phyloP scores from a whole-genome alignment of 2,113 vertebrate species.

The Proteles cristata region DNA sequence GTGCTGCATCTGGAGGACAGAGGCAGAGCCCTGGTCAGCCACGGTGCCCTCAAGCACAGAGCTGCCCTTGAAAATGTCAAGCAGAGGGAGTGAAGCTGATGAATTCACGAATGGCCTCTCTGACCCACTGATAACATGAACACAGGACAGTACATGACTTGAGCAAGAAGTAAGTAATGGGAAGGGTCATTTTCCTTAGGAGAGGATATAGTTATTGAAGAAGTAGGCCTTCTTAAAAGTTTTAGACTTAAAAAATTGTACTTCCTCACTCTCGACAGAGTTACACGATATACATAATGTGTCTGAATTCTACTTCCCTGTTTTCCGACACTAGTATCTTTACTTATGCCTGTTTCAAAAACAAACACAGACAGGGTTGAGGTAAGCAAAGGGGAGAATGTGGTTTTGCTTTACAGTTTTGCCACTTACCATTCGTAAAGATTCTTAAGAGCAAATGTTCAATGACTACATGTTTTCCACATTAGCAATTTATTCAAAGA shows the following conservation, averaged over 20 bases:
- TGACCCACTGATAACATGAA: background rate
- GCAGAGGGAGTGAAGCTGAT: background rate
- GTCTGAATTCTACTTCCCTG: background rate
- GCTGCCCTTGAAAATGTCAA: background rate
- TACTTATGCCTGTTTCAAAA: background rate
- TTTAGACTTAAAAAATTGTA: background rate
- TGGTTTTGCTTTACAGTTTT: background rate
- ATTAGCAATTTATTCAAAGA: background rate
- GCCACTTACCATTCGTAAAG: slow-evolving; percentile 4
- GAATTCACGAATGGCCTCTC: background rate
- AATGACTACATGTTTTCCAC: background rate
- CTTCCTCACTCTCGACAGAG: background rate
- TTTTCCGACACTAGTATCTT: background rate
- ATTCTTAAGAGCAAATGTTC: slow-evolving; percentile 36
- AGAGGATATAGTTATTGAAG: background rate
- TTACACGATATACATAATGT: background rate
- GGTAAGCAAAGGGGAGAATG: background rate
- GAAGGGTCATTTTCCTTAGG: background rate
- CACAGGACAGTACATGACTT: background rate
- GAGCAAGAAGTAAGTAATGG: background rate
- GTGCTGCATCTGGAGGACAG: slow-evolving; percentile 83
- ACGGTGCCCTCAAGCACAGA: background rate
- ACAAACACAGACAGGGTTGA: background rate
- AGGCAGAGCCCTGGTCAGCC: background rate
- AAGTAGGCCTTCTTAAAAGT: background rate